Evolutionary conservation across 2,888 invertebrate species (phyloP), one percentile per base, ranked within the genome.

Genomic region (Cosmorhoe ocellata): DNA sequence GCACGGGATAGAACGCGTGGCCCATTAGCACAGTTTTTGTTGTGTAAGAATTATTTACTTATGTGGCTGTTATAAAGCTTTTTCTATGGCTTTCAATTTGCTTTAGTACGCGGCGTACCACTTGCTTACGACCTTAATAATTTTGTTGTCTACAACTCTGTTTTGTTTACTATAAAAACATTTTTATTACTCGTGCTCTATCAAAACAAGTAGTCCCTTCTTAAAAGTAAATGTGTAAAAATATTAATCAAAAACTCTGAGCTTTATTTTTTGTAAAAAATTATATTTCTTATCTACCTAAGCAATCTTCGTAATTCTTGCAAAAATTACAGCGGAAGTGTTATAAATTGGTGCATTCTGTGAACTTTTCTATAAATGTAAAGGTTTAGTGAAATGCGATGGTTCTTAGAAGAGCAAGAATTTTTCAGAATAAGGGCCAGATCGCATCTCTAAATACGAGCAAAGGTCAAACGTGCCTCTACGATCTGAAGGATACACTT

Each of bases 11-110:
- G 30, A 52, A 26, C 43, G 44, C 40, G 48, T 36, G 39, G 31
- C 47, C 52, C 53, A 53, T 53, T 53, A 53, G 48, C 39, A 51
- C 47, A 47, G 48, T 53, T 48, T 48, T 47, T 55, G 47, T 51
- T 51, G 47, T 51, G 36, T 43, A 46, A 42, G 45, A 50, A 49
- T 49, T 30, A 49, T 42, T 54, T 49, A n/a, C n/a, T 51, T 51
- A 44, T 41, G 39, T 41, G 33, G 40, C 36, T 51, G 51, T 2
- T 51, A 44, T 41, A 34, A 37, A 36, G 40, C 36, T 51, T 56
- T 2, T 40, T 47, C 34, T 26, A 41, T 26, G 28, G 36, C 40
- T 22, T 44, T 40, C 47, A 52, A 47, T 47, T 47, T 12, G 30
- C n/a, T 47, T 51, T 52, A n/a, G n/a, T 44, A 48, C 36, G 32